Conservation (phyloP, 2,113 vertebrate species). For the Eptesicus fuscus region DNA sequence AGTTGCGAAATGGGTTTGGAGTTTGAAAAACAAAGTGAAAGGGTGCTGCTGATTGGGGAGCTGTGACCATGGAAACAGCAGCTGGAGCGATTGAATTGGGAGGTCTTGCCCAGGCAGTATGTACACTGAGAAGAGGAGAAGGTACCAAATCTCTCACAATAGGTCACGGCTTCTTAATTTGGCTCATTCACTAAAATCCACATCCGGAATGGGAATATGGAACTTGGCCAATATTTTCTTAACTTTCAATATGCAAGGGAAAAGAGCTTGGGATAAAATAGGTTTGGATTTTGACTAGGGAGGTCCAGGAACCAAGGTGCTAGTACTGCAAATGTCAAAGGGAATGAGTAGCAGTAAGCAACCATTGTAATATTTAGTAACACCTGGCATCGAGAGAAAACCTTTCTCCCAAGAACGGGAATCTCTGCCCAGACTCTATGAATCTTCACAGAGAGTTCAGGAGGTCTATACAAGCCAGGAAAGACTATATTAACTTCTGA, state of each 20-base stretch:
- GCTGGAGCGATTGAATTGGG: neutral
- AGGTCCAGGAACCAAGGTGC: neutral
- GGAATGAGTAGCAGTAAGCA: neutral
- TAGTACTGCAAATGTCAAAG: neutral
- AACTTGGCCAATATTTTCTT: neutral
- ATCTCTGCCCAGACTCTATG: neutral
- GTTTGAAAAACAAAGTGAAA: neutral
- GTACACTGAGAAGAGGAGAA: neutral
- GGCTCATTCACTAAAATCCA: neutral
- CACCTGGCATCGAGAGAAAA: neutral
- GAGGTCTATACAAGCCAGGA: neutral
- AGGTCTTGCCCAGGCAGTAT: neutral
- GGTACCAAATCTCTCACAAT: neutral
- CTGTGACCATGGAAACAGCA: neutral
- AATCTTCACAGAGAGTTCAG: neutral
- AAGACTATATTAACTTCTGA: neutral
- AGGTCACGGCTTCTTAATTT: neutral
- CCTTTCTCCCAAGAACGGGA: neutral
- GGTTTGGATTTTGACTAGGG: conserved; percentile 12
- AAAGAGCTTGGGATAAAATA: neutral
- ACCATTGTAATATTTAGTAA: neutral
- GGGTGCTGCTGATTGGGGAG: neutral
- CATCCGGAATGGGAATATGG: neutral
- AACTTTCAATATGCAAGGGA: neutral
- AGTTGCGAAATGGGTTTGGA: neutral